Evolutionary conservation across 2,797 vertebrate genomes (phyloP).

Genomic region (Lithobates pipiens): DNA sequence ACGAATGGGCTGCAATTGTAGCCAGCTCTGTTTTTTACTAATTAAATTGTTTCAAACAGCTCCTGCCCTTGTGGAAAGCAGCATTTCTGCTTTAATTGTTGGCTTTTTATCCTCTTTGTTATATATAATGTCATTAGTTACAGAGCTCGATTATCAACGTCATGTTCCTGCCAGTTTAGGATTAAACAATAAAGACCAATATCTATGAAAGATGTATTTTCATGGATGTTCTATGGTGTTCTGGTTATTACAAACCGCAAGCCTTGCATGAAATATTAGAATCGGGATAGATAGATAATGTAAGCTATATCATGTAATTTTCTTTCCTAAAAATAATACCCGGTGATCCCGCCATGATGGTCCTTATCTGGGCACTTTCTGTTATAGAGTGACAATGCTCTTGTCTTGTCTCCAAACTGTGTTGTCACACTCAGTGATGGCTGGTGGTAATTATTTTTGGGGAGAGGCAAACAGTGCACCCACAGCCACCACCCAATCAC

Average conservation of each 20-base stretch:
- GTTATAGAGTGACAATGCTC: neutral
- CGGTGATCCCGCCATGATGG: neutral
- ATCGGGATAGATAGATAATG: neutral
- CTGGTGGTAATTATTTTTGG: too few relatives aligned
- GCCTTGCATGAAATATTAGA: too few relatives aligned
- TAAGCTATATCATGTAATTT: too few relatives aligned
- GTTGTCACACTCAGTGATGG: too few relatives aligned
- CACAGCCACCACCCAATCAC: too few relatives aligned
- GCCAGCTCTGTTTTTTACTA: constrained; percentile 44
- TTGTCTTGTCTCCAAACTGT: too few relatives aligned
- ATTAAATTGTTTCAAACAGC: constrained; percentile 46
- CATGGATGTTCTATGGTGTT: neutral
- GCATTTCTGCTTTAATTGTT: constrained; percentile 31
- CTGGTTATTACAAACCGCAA: neutral
- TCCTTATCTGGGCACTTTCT: neutral
- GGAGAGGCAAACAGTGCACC: too few relatives aligned
- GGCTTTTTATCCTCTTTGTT: constrained; percentile 21
- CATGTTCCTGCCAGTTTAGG: neutral
- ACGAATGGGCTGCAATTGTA: constrained; percentile 55
- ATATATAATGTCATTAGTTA: constrained; percentile 41
- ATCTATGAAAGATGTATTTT: neutral
- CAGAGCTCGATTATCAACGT: constrained; percentile 17
- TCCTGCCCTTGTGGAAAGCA: constrained; percentile 32
- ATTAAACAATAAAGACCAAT: constrained; percentile 15
- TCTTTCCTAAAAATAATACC: too few relatives aligned